Conservation (phyloP, 2,888 invertebrate genomes). For the Celastrina argiolus region DNA sequence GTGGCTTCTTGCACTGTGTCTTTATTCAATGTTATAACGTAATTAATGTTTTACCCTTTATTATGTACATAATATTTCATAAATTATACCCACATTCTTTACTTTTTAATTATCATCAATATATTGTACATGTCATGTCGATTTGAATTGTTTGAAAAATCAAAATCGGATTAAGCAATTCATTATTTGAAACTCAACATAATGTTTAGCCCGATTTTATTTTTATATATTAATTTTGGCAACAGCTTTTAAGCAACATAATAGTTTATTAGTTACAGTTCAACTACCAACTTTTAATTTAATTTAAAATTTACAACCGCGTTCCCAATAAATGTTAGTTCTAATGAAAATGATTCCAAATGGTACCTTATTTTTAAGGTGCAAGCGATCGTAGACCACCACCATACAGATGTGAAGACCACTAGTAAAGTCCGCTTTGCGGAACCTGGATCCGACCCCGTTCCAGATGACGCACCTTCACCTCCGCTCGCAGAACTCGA, state of each 20-base stretch:
- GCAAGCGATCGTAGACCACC: slow-evolving; percentile 95
- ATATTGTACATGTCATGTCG: not conserved
- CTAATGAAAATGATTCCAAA: not conserved
- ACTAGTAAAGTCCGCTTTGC: slow-evolving; percentile 92
- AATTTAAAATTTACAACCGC: not conserved
- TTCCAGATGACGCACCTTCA: slow-evolving; percentile 63
- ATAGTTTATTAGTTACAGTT: not conserved
- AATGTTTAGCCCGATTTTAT: too few relatives aligned
- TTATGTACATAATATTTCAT: not conserved
- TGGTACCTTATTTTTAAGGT: slow-evolving; percentile 77
- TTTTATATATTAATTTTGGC: too few relatives aligned
- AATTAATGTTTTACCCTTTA: not conserved
- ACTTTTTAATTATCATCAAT: not conserved
- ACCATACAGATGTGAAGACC: slow-evolving; percentile 88
- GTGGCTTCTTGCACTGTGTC: slow-evolving; percentile 23
- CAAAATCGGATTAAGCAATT: not conserved
- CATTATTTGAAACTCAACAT: not conserved
- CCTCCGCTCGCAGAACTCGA: slow-evolving; percentile 68
- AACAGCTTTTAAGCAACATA: not conserved
- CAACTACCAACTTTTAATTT: not conserved
- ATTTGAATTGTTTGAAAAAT: not conserved
- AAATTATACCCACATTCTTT: not conserved
- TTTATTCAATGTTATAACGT: slow-evolving; percentile 13
- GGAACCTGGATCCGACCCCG: slow-evolving; percentile 78
- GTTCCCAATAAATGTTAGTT: not conserved